Conservation (phyloP, 2,113 vertebrate species). For the Aepyceros melampus region DNA sequence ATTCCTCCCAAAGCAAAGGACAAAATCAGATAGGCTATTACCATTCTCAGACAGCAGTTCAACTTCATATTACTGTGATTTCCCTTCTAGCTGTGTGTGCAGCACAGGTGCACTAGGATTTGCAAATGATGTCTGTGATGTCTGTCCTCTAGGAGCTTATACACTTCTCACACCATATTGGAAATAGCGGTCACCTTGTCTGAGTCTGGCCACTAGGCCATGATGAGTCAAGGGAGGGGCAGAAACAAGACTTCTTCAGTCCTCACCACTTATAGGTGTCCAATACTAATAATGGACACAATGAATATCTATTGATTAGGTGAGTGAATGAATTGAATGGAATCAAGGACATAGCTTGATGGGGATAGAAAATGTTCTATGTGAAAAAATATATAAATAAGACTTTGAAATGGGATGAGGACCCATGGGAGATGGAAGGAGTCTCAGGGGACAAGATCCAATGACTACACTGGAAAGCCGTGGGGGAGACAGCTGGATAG, state of each 20-base stretch:
- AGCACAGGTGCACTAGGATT: not conserved
- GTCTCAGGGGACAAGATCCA: not conserved
- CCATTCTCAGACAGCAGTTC: not conserved
- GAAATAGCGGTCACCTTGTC: not conserved
- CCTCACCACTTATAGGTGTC: not conserved
- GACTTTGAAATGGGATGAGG: not conserved
- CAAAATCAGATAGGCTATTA: not conserved
- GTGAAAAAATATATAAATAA: not conserved
- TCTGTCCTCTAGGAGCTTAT: not conserved
- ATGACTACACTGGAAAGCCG: not conserved
- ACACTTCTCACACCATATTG: not conserved
- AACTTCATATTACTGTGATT: not conserved
- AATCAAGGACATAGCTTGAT: not conserved
- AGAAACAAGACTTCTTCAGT: not conserved
- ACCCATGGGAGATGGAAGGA: accelerated
- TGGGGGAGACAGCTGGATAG: not conserved
- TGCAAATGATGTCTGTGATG: not conserved
- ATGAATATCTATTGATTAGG: not conserved
- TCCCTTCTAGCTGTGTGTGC: not conserved
- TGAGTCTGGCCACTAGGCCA: not conserved
- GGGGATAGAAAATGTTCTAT: not conserved
- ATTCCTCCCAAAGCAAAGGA: not conserved
- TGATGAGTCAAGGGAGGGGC: not conserved
- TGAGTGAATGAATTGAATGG: not conserved
- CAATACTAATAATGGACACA: not conserved